A percentile compares a stretch with the other conserved stretches of the same genome.
phyloP scores from a whole-genome alignment of 1,140 invertebrate genomes.

The Drosophila triauraria region DNA sequence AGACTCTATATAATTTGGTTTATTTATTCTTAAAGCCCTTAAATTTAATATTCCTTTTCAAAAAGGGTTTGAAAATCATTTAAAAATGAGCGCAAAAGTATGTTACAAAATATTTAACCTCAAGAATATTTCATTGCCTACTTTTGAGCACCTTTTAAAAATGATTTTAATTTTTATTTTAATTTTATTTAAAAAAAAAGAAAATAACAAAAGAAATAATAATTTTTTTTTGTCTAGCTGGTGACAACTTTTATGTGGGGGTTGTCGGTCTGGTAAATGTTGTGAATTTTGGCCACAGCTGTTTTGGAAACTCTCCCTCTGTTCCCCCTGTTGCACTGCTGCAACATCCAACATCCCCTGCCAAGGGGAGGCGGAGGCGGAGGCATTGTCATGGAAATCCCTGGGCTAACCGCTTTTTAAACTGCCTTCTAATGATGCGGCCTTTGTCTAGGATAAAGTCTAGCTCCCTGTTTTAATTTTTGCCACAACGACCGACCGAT shows the following conservation, averaged over 20 bases:
- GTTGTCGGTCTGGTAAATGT: slow-evolving; percentile 36
- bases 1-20: too few relatives aligned
- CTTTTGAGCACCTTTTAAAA: neutral
- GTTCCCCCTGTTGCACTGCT: neutral
- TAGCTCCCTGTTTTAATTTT: slow-evolving; percentile 52
- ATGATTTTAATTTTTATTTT: too few relatives aligned
- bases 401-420: slow-evolving; percentile 56
- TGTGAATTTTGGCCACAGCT: slow-evolving; percentile 42
- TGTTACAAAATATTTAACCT: neutral
- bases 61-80: neutral
- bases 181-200: too few relatives aligned
- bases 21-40: too few relatives aligned
- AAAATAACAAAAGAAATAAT: too few relatives aligned
- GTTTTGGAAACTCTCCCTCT: neutral
- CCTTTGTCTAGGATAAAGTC: slow-evolving; percentile 15
- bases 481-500: slow-evolving; percentile 2
- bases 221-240: slow-evolving; percentile 17
- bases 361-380: neutral
- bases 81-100: neutral
- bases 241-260: slow-evolving; percentile 44
- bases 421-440: slow-evolving; percentile 57
- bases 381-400: slow-evolving; percentile 54
- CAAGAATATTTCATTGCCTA: neutral
- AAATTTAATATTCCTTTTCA: too few relatives aligned
- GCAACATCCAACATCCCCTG: neutral